Evolutionary conservation across 1,140 invertebrate species (phyloP).

Genomic region (Lepidurus apus): DNA sequence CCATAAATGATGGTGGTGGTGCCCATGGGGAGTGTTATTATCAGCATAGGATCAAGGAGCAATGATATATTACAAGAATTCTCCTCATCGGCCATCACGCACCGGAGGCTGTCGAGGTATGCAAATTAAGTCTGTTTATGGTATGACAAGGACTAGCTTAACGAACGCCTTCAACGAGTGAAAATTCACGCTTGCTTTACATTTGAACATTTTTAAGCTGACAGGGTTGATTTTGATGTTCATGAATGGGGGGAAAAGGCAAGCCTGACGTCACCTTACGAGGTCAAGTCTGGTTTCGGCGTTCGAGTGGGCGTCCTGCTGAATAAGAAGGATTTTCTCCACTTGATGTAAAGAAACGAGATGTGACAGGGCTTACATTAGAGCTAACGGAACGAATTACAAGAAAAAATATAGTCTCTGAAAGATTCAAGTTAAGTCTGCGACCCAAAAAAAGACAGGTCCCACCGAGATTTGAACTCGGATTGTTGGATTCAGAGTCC

Average conservation of each 20-base stretch:
- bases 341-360: constrained; percentile 9
- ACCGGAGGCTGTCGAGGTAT: constrained; percentile 17
- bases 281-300: not conserved
- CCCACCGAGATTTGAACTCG: constrained; percentile 47
- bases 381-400: not conserved
- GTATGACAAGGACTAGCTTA: constrained; percentile 14
- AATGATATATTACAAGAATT: not conserved
- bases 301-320: constrained; percentile 9
- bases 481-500: constrained; percentile 54
- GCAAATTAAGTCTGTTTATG: constrained; percentile 19
- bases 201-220: not conserved
- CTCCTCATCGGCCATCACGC: constrained; percentile 17
- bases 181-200: constrained; percentile 22
- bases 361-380: constrained; percentile 13
- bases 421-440: not conserved
- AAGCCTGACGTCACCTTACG: not conserved
- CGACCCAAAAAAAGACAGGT: constrained; percentile 37
- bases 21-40: constrained; percentile 2
- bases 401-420: not conserved
- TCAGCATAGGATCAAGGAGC: constrained; percentile 19
- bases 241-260: constrained; percentile 12
- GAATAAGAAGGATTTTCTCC: constrained; percentile 14
- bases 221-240: constrained; percentile 8
- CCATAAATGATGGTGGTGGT: not conserved
- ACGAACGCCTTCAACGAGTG: constrained; percentile 11